Conservation (phyloP, 2,113 vertebrate genomes). For the Menura novaehollandiae region DNA sequence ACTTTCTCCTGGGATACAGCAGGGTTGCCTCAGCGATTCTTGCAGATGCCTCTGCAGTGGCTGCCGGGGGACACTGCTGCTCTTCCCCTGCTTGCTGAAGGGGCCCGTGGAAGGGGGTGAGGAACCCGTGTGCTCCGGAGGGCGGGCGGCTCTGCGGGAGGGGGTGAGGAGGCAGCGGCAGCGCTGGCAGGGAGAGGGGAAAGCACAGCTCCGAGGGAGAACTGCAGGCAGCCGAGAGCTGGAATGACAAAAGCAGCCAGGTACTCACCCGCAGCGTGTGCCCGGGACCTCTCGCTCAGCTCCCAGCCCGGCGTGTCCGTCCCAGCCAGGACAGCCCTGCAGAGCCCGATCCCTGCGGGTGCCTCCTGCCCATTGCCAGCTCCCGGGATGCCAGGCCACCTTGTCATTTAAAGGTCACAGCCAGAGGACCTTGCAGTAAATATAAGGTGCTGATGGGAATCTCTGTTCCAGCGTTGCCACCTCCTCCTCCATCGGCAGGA, state of each 20-base stretch:
- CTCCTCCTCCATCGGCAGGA: neutral
- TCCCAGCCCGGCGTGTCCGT: neutral
- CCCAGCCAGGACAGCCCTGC: conserved; percentile 15
- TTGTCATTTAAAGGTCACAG: conserved; percentile 40
- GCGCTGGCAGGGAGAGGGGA: neutral
- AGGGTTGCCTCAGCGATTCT: neutral
- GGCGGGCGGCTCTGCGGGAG: neutral
- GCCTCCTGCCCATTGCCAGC: neutral
- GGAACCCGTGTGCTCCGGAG: neutral
- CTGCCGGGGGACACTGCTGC: neutral
- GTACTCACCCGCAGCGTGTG: conserved; percentile 47
- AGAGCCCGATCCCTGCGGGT: neutral
- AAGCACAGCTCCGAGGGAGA: neutral
- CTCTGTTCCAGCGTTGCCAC: neutral
- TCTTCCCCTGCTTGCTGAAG: neutral
- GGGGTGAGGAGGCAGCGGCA: neutral
- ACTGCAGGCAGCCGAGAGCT: neutral
- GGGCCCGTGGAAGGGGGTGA: neutral
- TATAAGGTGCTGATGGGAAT: conserved; percentile 51
- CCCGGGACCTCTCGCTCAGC: neutral
- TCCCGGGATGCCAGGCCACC: neutral
- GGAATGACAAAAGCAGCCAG: conserved; percentile 15
- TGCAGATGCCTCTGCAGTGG: neutral
- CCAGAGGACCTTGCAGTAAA: conserved; percentile 60
- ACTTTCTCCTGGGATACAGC: neutral